A percentile compares a stretch with the other conserved stretches of the same genome.
Conservation (phyloP, 2,113 vertebrate genomes). For the Muntiacus muntjak region DNA sequence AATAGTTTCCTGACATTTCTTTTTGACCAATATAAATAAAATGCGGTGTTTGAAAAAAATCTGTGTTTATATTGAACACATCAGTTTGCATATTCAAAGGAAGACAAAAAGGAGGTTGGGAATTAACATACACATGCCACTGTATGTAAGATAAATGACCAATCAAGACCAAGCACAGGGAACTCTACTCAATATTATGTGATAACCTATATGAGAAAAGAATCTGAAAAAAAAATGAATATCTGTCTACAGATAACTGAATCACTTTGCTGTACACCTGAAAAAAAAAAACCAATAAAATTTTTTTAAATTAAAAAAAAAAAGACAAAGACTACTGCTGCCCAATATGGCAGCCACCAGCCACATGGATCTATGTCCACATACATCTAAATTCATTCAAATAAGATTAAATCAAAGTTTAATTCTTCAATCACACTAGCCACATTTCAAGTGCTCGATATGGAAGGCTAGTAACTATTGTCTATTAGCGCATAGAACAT, state of each 20-base stretch:
- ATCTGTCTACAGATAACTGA: not conserved
- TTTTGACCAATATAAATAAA: not conserved
- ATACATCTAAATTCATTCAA: not conserved
- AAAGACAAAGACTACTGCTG: not conserved
- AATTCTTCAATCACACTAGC: not conserved
- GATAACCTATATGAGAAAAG: not conserved
- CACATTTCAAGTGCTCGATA: not conserved
- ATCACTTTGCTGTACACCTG: not conserved
- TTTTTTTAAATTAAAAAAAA: not conserved
- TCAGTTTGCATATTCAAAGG: not conserved
- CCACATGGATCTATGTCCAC: not conserved
- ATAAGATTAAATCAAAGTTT: not conserved
- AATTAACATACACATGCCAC: not conserved
- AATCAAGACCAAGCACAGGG: not conserved
- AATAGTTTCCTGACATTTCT: not conserved
- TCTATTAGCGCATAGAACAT: not conserved
- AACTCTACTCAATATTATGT: not conserved
- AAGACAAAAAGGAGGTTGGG: not conserved
- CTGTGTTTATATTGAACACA: not conserved
- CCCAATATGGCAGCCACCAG: not conserved
- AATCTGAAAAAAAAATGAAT: not conserved
- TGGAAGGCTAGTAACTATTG: not conserved
- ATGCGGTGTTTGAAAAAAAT: not conserved
- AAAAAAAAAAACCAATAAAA: not conserved
- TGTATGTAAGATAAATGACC: not conserved